These are phyloP conservation scores for Cynoglossus semilaevis DNA, from an alignment of 2,113 vertebrate species.

Conservation along the genomic window DNA sequence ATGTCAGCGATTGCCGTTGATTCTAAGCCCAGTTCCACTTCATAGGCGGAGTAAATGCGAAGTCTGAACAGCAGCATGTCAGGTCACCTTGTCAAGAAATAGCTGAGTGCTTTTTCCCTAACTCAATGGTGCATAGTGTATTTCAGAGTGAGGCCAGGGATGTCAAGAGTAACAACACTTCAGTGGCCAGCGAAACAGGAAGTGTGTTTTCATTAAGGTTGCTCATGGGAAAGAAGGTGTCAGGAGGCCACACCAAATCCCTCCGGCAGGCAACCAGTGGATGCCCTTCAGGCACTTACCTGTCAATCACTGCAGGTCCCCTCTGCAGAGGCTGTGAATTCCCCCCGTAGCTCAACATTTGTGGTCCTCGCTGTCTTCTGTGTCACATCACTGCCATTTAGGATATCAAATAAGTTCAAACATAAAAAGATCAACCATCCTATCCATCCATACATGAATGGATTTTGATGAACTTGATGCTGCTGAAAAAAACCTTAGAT, in stretches of 20 bases:
- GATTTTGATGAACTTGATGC: no score
- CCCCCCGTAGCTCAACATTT: constrained; percentile 29
- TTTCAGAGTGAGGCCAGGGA: constrained; percentile 19
- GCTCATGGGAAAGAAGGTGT: constrained; percentile 44
- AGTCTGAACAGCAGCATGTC: constrained; percentile 7
- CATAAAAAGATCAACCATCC: constrained; percentile 14
- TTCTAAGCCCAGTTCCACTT: constrained; percentile 36
- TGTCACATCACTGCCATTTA: constrained; percentile 11
- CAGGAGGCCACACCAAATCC: constrained; percentile 47
- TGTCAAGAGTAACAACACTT: constrained; percentile 49
- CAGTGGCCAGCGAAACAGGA: constrained; percentile 51
- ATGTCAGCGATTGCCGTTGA: constrained; percentile 44
- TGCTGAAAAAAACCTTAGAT: no score
- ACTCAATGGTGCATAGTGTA: constrained; percentile 22
- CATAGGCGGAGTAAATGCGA: constrained; percentile 28
- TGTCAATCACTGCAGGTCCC: constrained; percentile 53
- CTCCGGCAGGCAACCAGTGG: constrained; percentile 38
- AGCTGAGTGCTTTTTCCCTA: constrained; percentile 41
- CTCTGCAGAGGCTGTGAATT: constrained; percentile 43
- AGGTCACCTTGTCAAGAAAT: constrained; percentile 62
- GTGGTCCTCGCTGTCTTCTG: constrained; percentile 26
- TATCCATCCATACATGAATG: no score
- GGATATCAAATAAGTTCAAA: constrained; percentile 9
- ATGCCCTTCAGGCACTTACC: constrained; percentile 45
- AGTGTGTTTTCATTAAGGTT: constrained; percentile 59